These are phyloP conservation scores for Molossus alvarezi DNA, from an alignment of 2,797 vertebrate genomes.

Conservation along the genomic window DNA sequence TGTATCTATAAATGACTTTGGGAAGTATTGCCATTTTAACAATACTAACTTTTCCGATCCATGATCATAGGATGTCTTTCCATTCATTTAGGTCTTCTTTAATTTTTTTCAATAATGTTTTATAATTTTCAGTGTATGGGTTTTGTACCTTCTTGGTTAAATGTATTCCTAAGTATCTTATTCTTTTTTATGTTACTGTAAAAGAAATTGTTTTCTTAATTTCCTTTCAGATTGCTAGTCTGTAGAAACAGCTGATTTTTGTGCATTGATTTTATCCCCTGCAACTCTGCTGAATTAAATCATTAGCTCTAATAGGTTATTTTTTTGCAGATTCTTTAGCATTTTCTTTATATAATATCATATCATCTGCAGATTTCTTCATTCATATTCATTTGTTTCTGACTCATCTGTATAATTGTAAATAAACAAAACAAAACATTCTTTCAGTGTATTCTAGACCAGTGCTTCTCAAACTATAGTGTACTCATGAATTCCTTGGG, in stretches of 20 bases:
- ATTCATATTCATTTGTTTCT: background rate
- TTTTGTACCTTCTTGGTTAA: no score
- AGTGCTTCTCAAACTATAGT: no score
- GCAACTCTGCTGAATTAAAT: no score
- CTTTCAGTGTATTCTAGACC: background rate
- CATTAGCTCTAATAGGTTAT: no score
- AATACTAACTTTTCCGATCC: no score
- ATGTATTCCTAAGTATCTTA: constrained; percentile 24
- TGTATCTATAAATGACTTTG: background rate
- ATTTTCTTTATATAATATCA: no score
- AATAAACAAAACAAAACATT: background rate
- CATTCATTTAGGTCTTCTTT: no score
- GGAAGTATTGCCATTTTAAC: background rate
- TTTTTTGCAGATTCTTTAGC: no score
- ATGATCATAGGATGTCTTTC: no score
- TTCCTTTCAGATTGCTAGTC: background rate
- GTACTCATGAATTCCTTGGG: background rate
- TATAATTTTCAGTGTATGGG: no score
- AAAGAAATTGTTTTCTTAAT: background rate
- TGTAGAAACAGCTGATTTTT: background rate
- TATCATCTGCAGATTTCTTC: background rate
- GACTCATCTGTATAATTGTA: background rate
- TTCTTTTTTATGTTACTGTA: background rate
- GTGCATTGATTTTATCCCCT: no score
- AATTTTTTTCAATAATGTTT: no score